phyloP scores from a whole-genome alignment of 2,113 vertebrate species.

The Tragelaphus buxtoni region DNA sequence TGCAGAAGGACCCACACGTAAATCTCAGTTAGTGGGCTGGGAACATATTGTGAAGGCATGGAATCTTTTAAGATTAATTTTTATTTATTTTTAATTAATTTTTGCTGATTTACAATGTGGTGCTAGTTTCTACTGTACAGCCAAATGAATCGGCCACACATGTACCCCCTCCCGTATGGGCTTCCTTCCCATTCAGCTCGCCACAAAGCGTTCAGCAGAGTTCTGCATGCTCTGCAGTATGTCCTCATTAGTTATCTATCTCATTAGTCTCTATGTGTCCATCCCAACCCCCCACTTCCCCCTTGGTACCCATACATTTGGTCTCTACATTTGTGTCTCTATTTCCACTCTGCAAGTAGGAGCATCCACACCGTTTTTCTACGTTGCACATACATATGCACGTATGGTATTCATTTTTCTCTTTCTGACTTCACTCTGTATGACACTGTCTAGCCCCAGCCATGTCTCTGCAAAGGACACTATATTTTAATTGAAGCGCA shows the following conservation, averaged over 20 bases:
- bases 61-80: background rate
- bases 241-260: background rate
- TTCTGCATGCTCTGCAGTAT: rapidly evolving
- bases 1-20: background rate
- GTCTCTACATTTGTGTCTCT: background rate
- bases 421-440: background rate
- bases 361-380: background rate
- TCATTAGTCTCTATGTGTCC: background rate
- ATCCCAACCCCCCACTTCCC: background rate
- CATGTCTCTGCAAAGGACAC: background rate
- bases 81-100: background rate
- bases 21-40: rapidly evolving
- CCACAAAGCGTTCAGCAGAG: background rate
- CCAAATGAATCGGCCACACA: background rate
- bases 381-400: background rate
- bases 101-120: background rate
- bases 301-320: background rate
- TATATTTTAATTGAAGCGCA: background rate
- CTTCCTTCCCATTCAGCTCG: background rate
- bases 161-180: rapidly evolving
- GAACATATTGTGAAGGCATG: rapidly evolving
- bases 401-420: rapidly evolving
- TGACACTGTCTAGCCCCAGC: background rate
- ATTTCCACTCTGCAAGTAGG: background rate
- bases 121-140: background rate